phyloP scores from a whole-genome alignment of 2,888 invertebrate species.

The Drosophila barbarae region DNA sequence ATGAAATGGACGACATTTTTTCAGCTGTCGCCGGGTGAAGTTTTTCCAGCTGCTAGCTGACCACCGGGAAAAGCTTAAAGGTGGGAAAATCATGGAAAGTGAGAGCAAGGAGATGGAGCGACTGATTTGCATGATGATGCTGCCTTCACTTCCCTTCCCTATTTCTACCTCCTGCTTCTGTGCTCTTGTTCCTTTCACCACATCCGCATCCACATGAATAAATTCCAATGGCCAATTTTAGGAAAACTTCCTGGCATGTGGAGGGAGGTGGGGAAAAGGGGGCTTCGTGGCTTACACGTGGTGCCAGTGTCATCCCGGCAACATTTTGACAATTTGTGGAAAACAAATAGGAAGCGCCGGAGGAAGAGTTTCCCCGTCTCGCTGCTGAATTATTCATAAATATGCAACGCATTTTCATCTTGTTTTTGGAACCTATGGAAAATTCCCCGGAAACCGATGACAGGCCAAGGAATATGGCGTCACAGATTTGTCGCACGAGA shows the following conservation, averaged over 20 bases:
- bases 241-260: constrained; percentile 30
- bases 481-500: constrained; percentile 14
- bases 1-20: constrained; percentile 46
- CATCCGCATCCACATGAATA: constrained; percentile 32
- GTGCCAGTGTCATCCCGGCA: constrained; percentile 25
- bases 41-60: constrained; percentile 24
- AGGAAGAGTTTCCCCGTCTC: constrained; percentile 4
- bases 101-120: constrained; percentile 1
- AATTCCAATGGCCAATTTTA: constrained; percentile 46
- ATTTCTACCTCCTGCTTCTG: not conserved
- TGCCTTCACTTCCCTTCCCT: not conserved
- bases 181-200: constrained; percentile 4
- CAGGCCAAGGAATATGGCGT: constrained; percentile 27
- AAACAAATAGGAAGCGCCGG: constrained; percentile 25
- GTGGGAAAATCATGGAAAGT: constrained; percentile 7
- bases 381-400: constrained; percentile 45
- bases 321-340: constrained; percentile 39
- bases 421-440: constrained; percentile 16
- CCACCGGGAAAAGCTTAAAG: constrained; percentile 25
- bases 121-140: constrained; percentile 38
- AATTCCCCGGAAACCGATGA: constrained; percentile 28
- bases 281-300: constrained; percentile 34
- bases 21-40: constrained; percentile 38
- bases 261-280: not conserved
- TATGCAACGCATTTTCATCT: constrained; percentile 43